phyloP scores from a whole-genome alignment of 2,888 invertebrate genomes.

The Allacma fusca region DNA sequence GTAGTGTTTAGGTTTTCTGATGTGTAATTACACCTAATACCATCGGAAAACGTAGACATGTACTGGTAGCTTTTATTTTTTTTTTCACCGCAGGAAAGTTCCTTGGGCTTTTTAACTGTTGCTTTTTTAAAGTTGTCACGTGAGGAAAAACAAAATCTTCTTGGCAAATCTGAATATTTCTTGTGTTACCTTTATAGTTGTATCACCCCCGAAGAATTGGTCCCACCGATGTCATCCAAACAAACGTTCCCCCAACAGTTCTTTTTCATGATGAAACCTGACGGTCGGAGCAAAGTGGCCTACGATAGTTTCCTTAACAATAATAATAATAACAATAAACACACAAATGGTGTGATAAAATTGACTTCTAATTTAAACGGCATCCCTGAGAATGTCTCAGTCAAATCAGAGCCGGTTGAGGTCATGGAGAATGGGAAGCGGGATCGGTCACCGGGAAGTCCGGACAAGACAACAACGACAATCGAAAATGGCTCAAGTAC shows the following conservation, averaged over 20 bases:
- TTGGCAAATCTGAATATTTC: constrained; percentile 10
- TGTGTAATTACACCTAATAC: too few relatives aligned
- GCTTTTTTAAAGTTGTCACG: constrained; percentile 20
- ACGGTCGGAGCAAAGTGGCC: constrained; percentile 45
- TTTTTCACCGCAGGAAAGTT: constrained; percentile 17
- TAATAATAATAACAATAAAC: constrained; percentile 38
- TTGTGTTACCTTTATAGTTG: constrained; percentile 51
- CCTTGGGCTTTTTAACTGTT: constrained; percentile 61
- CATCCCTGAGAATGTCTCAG: constrained; percentile 14
- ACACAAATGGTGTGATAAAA: constrained; percentile 46
- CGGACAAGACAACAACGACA: constrained; percentile 21
- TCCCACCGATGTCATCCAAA: constrained; percentile 48
- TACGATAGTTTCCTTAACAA: constrained; percentile 22
- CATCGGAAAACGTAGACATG: too few relatives aligned
- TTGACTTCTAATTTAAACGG: constrained; percentile 22
- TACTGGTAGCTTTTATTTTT: too few relatives aligned
- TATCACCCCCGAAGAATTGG: constrained; percentile 60
- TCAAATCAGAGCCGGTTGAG: constrained; percentile 34
- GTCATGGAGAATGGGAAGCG: constrained; percentile 5
- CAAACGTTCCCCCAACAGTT: constrained; percentile 57
- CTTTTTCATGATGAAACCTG: constrained; percentile 57
- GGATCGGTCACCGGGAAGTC: constrained; percentile 41
- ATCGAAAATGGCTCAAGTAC: constrained; percentile 37
- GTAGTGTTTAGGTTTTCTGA: too few relatives aligned
- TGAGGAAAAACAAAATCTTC: neutral